A percentile compares a stretch with the other conserved stretches of the same genome.
These are phyloP conservation scores for Pseudochaenichthys georgianus DNA, from an alignment of 2,797 vertebrate species.

Conservation along the genomic window DNA sequence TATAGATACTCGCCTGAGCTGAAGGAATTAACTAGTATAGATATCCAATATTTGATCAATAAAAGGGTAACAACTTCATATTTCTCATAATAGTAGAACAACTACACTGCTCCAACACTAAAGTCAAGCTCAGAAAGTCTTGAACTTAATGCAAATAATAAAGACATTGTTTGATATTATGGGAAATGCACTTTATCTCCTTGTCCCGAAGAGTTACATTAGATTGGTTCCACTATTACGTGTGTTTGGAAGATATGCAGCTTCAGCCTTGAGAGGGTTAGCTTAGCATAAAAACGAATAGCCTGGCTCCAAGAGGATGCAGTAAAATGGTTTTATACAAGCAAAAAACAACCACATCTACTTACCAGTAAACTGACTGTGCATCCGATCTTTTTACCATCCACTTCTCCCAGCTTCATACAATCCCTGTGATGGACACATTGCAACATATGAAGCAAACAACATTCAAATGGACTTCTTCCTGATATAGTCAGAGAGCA, in stretches of 20 bases:
- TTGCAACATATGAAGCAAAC: neutral
- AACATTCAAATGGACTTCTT: neutral
- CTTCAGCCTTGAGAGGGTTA: neutral
- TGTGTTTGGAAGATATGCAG: neutral
- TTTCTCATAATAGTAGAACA: too few relatives aligned
- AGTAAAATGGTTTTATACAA: neutral
- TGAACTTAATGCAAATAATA: neutral
- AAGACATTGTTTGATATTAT: neutral
- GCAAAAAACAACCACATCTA: constrained; percentile 46
- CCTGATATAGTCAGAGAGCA: neutral
- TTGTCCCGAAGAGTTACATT: neutral
- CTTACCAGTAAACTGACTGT: constrained; percentile 98
- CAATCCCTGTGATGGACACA: constrained; percentile 89
- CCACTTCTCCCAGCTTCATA: constrained; percentile 98
- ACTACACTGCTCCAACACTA: neutral
- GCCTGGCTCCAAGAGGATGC: neutral
- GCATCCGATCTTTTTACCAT: constrained; percentile 99
- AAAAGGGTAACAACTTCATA: too few relatives aligned
- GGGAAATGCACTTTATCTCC: too few relatives aligned
- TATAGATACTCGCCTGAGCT: neutral
- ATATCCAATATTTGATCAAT: too few relatives aligned
- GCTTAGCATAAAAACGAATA: neutral
- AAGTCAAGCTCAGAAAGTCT: neutral
- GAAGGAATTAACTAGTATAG: neutral
- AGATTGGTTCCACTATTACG: neutral